phyloP scores from a whole-genome alignment of 1,140 invertebrate species.

The Ephestia elutella region DNA sequence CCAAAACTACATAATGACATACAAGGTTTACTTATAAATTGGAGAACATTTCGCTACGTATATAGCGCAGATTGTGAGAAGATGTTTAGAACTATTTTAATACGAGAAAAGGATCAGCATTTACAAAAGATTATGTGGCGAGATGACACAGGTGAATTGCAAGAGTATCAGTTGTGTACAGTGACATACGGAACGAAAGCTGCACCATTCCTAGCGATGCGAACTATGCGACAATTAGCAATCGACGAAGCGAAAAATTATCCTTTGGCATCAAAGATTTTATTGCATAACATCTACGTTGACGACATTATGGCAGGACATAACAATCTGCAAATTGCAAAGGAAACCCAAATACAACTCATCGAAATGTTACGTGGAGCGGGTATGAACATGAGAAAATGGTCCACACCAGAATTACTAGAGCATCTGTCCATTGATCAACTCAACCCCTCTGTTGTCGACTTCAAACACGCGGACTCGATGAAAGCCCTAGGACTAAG shows the following conservation, averaged over 20 bases:
- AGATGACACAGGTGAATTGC: slow-evolving; percentile 19
- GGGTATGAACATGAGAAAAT: slow-evolving; percentile 8
- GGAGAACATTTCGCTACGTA: slow-evolving; percentile 33
- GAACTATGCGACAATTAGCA: slow-evolving; percentile 37
- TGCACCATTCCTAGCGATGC: slow-evolving; percentile 35
- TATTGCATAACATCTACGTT: neutral
- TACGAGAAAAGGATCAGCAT: slow-evolving; percentile 24
- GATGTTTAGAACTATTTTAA: slow-evolving; percentile 36
- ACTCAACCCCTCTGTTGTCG: neutral
- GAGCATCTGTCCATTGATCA: neutral
- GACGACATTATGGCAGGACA: neutral
- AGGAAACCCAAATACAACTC: neutral
- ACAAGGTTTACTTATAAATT: slow-evolving; percentile 21
- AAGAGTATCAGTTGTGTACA: slow-evolving; percentile 32
- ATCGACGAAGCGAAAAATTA: slow-evolving; percentile 22
- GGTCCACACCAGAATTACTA: neutral
- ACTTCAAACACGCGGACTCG: neutral
- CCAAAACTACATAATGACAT: slow-evolving; percentile 11
- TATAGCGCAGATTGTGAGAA: slow-evolving; percentile 38
- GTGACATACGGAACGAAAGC: slow-evolving; percentile 38
- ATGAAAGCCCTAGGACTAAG: slow-evolving; percentile 9
- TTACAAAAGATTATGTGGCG: slow-evolving; percentile 44
- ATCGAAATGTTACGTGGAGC: slow-evolving; percentile 7
- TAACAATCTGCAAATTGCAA: neutral
- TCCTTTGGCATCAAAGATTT: slow-evolving; percentile 6